Base-by-base conservation (phyloP, 2,888 invertebrate species). In the Parapristionchus giblindavisi region DNA sequence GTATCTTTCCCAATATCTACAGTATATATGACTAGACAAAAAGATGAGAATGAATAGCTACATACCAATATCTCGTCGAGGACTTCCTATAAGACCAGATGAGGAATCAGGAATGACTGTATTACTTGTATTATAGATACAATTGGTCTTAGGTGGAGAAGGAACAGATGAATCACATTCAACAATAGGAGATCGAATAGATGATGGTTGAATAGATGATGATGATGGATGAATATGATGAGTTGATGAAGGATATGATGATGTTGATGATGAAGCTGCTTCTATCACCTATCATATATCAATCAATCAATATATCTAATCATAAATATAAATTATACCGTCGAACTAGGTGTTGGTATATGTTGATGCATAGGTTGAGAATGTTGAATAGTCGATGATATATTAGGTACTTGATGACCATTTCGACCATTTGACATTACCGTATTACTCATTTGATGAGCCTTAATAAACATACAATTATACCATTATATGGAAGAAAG, bases 131-230 rank as follows among this genome's bases (percentile, higher is more conserved):
- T 8, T 14, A 8, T 43, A 8, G 11, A 43, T 8, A 14, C 43
- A 8, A 43, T 43, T 54, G 27, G 29, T 48, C 70, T 82, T 81
- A 2, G 85, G 85, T 34, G 85, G 85, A 21, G 81, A 82, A 1
- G 85, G 85, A 14, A 85, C 84, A 8, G 83, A 83, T 70, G 84
- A 84, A 76, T 85, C 85, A 68, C 85, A 85, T 74, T 85, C 85
- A 80, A 85, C 81, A 17, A 77, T 78, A 38, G 77, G 76, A 54
- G 79, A 74, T 60, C 60, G 60, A 60, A 60, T 60, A 14, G 68
- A n/a, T n/a, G n/a, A n/a, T n/a, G n/a, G n/a, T n/a, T n/a, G 68
- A 68, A n/a, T 36, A 34, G 21, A 29, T 1, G 68, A 32, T 4
- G 68, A 51, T 11, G 38, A 8, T 14, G 8, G n/a, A n/a, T n/a